These are phyloP conservation scores for Cryptoblepharus egeriae DNA, from an alignment of 2,797 vertebrate genomes.

Conservation along the genomic window DNA sequence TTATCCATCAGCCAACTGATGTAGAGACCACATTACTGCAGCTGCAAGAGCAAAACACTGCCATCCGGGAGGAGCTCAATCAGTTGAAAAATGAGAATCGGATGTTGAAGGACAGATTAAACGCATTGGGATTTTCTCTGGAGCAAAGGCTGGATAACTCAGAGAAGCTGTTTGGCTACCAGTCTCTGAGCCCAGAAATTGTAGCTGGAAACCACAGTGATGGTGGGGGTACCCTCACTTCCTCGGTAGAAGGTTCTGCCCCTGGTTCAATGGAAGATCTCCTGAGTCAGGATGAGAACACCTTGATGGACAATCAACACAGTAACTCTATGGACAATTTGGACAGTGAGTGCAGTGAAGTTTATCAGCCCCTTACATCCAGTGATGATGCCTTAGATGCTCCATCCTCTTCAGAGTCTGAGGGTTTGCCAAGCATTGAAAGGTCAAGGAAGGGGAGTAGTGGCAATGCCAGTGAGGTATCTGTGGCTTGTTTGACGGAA, in stretches of 20 bases:
- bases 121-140: slow-evolving; percentile 94
- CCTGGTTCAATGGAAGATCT: slow-evolving; percentile 94
- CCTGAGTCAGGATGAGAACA: slow-evolving; percentile 82
- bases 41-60: slow-evolving; percentile 92
- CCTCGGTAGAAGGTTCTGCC: slow-evolving; percentile 92
- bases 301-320: slow-evolving; percentile 88
- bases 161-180: slow-evolving; percentile 88
- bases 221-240: slow-evolving; percentile 86
- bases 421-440: slow-evolving; percentile 86
- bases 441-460: slow-evolving; percentile 89
- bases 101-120: slow-evolving; percentile 95
- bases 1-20: slow-evolving; percentile 83
- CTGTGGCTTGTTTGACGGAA: slow-evolving; percentile 93
- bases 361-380: slow-evolving; percentile 94
- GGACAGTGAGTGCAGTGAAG: slow-evolving; percentile 95
- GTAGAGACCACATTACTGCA: slow-evolving; percentile 91
- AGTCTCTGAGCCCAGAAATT: slow-evolving; percentile 88
- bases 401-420: slow-evolving; percentile 91
- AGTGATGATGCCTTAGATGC: slow-evolving; percentile 96
- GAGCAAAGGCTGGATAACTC: slow-evolving; percentile 91
- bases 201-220: slow-evolving; percentile 82
- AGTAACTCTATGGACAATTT: slow-evolving; percentile 94
- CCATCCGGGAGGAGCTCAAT: slow-evolving; percentile 93
- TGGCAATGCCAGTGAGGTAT: slow-evolving; percentile 89
- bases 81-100: slow-evolving; percentile 95